Evolutionary conservation across 2,113 vertebrate genomes (phyloP).

Genomic region (Hoplias malabaricus): DNA sequence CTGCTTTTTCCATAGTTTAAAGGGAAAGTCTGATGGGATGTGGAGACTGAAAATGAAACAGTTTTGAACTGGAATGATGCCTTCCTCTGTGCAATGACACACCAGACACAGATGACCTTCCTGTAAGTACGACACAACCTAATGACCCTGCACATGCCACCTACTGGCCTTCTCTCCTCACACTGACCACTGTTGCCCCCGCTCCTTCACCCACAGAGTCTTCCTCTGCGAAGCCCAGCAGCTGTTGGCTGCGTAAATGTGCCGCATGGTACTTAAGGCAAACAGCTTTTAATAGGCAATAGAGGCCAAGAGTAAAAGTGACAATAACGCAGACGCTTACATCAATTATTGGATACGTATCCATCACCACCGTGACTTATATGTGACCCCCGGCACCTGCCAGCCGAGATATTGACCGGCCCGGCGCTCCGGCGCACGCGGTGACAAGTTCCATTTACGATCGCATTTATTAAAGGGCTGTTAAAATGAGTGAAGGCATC

Average conservation of each 20-base stretch:
- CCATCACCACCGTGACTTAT: constrained; percentile 86
- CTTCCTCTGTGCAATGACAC: too few relatives aligned
- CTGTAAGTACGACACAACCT: not conserved
- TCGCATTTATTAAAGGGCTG: constrained; percentile 81
- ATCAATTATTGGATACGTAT: constrained; percentile 89
- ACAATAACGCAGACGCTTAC: constrained; percentile 77
- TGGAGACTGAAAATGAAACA: too few relatives aligned
- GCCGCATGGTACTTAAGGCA: constrained; percentile 78
- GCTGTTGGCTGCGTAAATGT: constrained; percentile 61
- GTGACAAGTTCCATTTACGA: constrained; percentile 82
- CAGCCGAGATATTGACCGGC: constrained; percentile 77
- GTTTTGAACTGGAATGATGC: too few relatives aligned
- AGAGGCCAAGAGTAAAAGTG: constrained; percentile 76
- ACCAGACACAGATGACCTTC: too few relatives aligned
- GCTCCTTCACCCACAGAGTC: too few relatives aligned
- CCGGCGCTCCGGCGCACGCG: constrained; percentile 65
- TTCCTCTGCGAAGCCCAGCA: not conserved
- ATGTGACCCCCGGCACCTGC: constrained; percentile 79
- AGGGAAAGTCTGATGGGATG: too few relatives aligned
- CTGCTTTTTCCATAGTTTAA: too few relatives aligned
- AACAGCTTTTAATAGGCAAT: constrained; percentile 82
- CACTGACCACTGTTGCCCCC: not conserved
- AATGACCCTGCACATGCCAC: not conserved
- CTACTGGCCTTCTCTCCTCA: not conserved
- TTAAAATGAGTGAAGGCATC: constrained; percentile 74